Base-by-base conservation (phyloP, 1,140 invertebrate genomes). In the Hestina assimilis region DNA sequence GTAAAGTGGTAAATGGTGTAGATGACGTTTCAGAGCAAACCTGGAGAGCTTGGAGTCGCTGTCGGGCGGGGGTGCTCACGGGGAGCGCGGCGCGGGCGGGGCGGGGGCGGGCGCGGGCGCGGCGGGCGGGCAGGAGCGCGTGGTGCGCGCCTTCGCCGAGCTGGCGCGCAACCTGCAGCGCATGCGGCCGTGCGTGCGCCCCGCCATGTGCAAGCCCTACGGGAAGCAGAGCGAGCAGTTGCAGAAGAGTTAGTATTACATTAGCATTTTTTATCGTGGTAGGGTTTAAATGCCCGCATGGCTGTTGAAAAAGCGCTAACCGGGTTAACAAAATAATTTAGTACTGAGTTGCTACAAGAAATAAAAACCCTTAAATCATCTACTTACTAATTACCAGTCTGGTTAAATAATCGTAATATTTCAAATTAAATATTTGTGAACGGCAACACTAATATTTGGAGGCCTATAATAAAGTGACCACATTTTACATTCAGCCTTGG, bases 131-230 rank as follows among this genome's bases (percentile, higher is more conserved):
- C 67, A 93, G 94, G 8, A 95, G 79, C 94, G 95, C 75, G 95
- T 95, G 64, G 93, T 95, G 35, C 89, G 94, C 57, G 93, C 94
- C 20, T 96, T 95, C 84, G 91, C 92, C 1, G 94, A 95, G 87
- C 91, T 96, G 11, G 95, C 95, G 92, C 94, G 94, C 69, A 96
- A 96, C 85, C 94, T 95, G 92, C 92, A 93, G 62, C 91, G 94
- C 69, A 96, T 96, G 93, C 94, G 95, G 82, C 92, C 93, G 58
- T 96, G 94, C 75, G 94, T 96, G 60, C 90, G 94, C 50, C 95
- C 94, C 54, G 93, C 94, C 17, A 96, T 96, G 94, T 95, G 94
- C 75, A 96, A 96, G 83, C 95, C 95, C 26, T 96, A 96, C 83
- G 95, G 95, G 63, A 96, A 96, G 82, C 95, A 96, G 81, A 95